A percentile compares a stretch with the other conserved stretches of the same genome.
These are phyloP conservation scores for Drosophila nikananu DNA, from an alignment of 1,140 invertebrate genomes.

Conservation along the genomic window DNA sequence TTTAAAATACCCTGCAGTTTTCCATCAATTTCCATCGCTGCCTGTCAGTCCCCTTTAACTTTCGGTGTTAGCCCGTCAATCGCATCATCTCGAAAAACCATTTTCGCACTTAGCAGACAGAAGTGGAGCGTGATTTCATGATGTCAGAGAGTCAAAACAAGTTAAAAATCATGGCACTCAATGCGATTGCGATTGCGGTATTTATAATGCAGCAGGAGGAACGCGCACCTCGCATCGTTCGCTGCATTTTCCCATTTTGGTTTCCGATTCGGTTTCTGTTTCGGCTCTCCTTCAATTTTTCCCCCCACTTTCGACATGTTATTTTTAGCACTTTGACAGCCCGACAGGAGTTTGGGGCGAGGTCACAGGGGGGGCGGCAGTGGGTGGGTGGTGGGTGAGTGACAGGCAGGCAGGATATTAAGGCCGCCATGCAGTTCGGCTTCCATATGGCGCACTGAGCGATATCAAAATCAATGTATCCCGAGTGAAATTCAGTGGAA, in stretches of 20 bases:
- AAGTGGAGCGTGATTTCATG: constrained; percentile 37
- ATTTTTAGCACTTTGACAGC: constrained; percentile 68
- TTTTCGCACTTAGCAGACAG: constrained; percentile 27
- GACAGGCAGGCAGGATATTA: constrained; percentile 79
- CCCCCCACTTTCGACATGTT: constrained; percentile 62
- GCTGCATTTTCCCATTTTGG: constrained; percentile 24
- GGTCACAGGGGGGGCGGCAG: constrained; percentile 5
- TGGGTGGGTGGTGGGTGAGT: constrained; percentile 15
- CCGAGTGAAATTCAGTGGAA: constrained; percentile 30
- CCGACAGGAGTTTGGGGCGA: constrained; percentile 63
- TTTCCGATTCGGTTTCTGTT: constrained; percentile 20
- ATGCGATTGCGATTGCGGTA: constrained; percentile 73
- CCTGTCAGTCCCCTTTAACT: constrained; percentile 9
- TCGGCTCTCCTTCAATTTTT: constrained; percentile 41
- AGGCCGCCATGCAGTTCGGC: constrained; percentile 45
- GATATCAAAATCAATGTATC: constrained; percentile 58
- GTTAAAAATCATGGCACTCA: constrained; percentile 73
- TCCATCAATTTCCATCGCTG: neutral
- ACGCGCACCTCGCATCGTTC: constrained; percentile 51
- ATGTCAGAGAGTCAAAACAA: constrained; percentile 51
- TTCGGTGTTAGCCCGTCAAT: constrained; percentile 1
- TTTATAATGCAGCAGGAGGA: constrained; percentile 75
- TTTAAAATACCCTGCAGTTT: too few species aligned
- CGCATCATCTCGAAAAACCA: constrained; percentile 8
- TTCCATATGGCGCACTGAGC: constrained; percentile 24